Base-by-base conservation (phyloP, 2,888 invertebrate genomes). In the Hirtodrosophila trivittata region DNA sequence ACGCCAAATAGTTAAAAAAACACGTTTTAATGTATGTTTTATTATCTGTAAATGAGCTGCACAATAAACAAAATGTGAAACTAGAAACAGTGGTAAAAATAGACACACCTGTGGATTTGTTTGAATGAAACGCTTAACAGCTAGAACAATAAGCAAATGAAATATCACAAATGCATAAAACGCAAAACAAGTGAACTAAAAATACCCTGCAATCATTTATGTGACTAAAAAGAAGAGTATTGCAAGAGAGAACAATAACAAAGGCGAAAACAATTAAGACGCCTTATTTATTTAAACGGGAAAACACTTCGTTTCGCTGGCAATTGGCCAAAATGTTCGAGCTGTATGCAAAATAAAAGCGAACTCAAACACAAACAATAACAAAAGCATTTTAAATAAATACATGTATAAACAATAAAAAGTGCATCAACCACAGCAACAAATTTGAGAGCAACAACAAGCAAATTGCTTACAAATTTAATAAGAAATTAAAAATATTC, bases 331-430 rank as follows among this genome's bases (percentile, higher is more conserved):
- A 68, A 66, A 62, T 54, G 21, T 10, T 8, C 42, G 33, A 52
- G 43, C 32, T 30, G 45, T 54, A 45, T 21, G 33, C 33, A 33
- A 33, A n/a, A n/a, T 25, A 35, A 42, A 10, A 41, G 13, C 10
- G 4, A 62, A 50, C 5, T 26, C 26, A 6, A 26, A 32, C 9
- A 32, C 32, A 32, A 47, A 49, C 54, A 58, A 65, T 33, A 66
- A 62, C 35, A 55, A 51, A 64, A 63, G 21, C 38, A 25, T 38
- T 63, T 37, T 56, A 42, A 56, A 56, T 63, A 74, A 75, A 21
- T 21, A n/a, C n/a, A n/a, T n/a, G n/a, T n/a, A 82, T 58, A 75
- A 73, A 65, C 55, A 66, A 49, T 16, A 52, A 54, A 21, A 76
- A 69, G 38, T 69, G 66, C 65, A 60, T 46, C 63, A 72, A 43